Base-by-base conservation (phyloP, 2,888 invertebrate genomes). In the Julus scanicus region DNA sequence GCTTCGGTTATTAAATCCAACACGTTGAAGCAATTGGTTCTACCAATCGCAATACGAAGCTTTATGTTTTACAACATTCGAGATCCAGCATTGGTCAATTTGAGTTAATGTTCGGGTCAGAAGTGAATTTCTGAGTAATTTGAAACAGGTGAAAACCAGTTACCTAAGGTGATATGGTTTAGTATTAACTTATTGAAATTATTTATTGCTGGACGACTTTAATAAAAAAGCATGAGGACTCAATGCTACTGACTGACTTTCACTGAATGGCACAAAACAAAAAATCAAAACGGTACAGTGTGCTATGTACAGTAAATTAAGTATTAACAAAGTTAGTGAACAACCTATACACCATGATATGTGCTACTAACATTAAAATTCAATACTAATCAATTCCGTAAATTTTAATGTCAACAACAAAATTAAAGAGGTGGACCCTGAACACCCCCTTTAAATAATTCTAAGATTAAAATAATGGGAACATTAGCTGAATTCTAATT, bases 371-470 rank as follows among this genome's bases (percentile, higher is more conserved):
- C 48, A 48, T 48, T 48, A 48, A 48, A 48, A 48, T 48, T 6
- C 2, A 48, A 48, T 48, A 48, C 9, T 48, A 48, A 48, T 48
- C 48, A 29, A 29, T 29, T 29, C 29, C 29, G 1, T 29, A 29
- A 29, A 29, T 29, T 44, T 44, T 44, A 44, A 44, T 44, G 44
- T 53, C 11, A 15, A 53, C 13, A 53, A 15, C 13, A 13, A 53
- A 53, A 53, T 53, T 3, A 53, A 53, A 63, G n/a, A 63, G 17
- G 63, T 63, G n/a, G 63, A 63, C 63, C 63, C 63, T 63, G 63
- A n/a, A 17, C n/a, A 63, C 63, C 63, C 4, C 17, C 5, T n/a
- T 6, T 63, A 44, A 6, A 17, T n/a, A 5, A 63, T 63, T 63
- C 6, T n/a, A n/a, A n/a, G n/a, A 63, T 17, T 17, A 63, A 63